Evolutionary conservation across 2,888 invertebrate genomes (phyloP).

Genomic region (Sussaba pulchella): DNA sequence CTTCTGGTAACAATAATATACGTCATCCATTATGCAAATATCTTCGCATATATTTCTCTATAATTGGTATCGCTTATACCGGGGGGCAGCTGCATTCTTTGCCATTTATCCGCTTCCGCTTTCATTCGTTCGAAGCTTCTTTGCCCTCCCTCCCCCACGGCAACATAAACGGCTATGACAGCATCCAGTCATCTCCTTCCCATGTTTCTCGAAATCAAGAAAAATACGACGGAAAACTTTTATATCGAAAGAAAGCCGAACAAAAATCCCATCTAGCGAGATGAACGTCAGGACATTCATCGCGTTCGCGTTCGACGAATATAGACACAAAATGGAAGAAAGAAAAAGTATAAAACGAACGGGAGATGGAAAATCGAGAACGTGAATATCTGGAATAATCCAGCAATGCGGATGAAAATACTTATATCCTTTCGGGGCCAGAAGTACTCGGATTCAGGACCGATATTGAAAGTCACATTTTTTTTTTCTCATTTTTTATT

Average conservation of each 20-base stretch:
- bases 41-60: slow-evolving; percentile 72
- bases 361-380: neutral
- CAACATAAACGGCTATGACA: neutral
- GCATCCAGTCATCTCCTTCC: slow-evolving; percentile 20
- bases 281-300: slow-evolving; percentile 14
- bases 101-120: neutral
- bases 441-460: slow-evolving; percentile 10
- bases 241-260: neutral
- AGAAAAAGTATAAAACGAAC: neutral
- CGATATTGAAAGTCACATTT: slow-evolving; percentile 20
- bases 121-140: slow-evolving; percentile 1
- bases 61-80: slow-evolving; percentile 63
- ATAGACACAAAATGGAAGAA: slow-evolving; percentile 5
- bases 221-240: slow-evolving; percentile 2
- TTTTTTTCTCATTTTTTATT: slow-evolving; percentile 1
- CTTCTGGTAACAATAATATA: slow-evolving; percentile 70
- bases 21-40: slow-evolving; percentile 72
- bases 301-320: neutral
- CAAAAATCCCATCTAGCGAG: neutral
- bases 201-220: neutral
- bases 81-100: slow-evolving; percentile 23
- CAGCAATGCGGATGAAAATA: slow-evolving; percentile 9
- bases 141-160: neutral
- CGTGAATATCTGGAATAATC: slow-evolving; percentile 9
- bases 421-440: neutral